Conservation (phyloP, 2,797 vertebrate genomes). For the Anableps anableps region DNA sequence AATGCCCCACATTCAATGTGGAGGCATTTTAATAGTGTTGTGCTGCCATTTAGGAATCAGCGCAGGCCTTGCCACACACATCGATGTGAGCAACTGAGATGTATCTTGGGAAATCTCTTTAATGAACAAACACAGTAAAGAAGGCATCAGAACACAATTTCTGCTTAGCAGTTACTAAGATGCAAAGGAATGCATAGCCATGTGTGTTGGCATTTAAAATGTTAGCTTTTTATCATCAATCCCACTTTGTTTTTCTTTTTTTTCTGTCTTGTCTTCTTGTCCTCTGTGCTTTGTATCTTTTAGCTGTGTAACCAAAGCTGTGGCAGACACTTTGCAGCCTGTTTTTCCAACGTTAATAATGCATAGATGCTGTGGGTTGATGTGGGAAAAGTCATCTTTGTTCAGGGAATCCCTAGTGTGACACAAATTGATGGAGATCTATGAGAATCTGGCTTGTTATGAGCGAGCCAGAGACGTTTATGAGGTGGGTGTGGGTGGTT, state of each 20-base stretch:
- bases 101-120: conserved; percentile 76
- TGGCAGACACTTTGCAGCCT: conserved; percentile 67
- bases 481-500: conserved; percentile 55
- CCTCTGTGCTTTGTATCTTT: conserved; percentile 51
- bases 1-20: conserved; percentile 30
- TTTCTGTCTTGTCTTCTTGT: conserved; percentile 32
- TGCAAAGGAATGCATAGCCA: conserved; percentile 39
- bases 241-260: conserved; percentile 25
- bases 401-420: conserved; percentile 78
- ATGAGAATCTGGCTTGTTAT: conserved; percentile 77
- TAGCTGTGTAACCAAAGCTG: conserved; percentile 63
- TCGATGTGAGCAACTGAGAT: conserved; percentile 56
- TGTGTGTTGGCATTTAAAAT: conserved; percentile 52
- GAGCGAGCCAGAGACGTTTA: conserved; percentile 67
- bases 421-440: conserved; percentile 81
- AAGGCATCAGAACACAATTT: conserved; percentile 33
- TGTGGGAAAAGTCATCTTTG: conserved; percentile 71
- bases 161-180: conserved; percentile 60
- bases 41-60: conserved; percentile 52
- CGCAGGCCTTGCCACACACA: conserved; percentile 17
- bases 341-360: conserved; percentile 81
- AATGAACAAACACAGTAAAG: conserved; percentile 55
- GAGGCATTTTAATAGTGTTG: conserved; percentile 55
- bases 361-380: conserved; percentile 75
- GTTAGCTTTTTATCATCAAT: conserved; percentile 61